phyloP scores from a whole-genome alignment of 2,797 vertebrate genomes.

The Falco peregrinus region DNA sequence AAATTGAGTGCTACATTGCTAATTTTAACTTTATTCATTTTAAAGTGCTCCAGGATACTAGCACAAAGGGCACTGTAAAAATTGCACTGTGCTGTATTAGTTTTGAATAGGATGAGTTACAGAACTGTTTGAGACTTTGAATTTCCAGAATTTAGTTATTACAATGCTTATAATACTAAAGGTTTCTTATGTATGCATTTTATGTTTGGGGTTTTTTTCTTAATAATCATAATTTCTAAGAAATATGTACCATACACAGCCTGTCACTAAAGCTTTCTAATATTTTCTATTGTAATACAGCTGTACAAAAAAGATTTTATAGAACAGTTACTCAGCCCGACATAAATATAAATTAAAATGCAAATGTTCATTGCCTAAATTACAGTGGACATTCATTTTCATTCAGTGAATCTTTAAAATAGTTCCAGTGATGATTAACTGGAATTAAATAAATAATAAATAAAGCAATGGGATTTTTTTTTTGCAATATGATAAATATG shows the following conservation, averaged over 20 bases:
- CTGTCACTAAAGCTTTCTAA: neutral
- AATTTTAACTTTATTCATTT: conserved; percentile 69
- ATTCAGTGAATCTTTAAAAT: neutral
- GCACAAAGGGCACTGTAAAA: conserved; percentile 58
- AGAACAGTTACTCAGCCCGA: neutral
- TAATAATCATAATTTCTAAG: conserved; percentile 29
- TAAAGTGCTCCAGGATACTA: conserved; percentile 58
- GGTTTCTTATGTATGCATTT: conserved; percentile 22
- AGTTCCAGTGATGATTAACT: neutral
- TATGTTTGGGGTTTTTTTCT: neutral
- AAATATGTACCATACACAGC: neutral
- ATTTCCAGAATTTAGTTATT: conserved; percentile 63
- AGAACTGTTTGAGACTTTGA: conserved; percentile 35
- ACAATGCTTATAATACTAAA: conserved; percentile 39
- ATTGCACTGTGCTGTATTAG: conserved; percentile 45
- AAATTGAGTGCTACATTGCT: conserved; percentile 58
- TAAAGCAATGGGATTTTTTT: neutral
- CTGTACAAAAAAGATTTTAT: neutral
- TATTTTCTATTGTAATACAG: neutral
- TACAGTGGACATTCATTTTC: neutral
- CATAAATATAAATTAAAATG: conserved; percentile 20
- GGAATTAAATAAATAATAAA: too few relatives aligned
- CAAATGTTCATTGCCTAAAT: neutral
- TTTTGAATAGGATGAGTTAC: conserved; percentile 55
- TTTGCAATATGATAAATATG: neutral